A percentile compares a stretch with the other conserved stretches of the same genome.
Evolutionary conservation across 1,140 invertebrate genomes (phyloP).

Genomic region (Zaprionus ornatus): DNA sequence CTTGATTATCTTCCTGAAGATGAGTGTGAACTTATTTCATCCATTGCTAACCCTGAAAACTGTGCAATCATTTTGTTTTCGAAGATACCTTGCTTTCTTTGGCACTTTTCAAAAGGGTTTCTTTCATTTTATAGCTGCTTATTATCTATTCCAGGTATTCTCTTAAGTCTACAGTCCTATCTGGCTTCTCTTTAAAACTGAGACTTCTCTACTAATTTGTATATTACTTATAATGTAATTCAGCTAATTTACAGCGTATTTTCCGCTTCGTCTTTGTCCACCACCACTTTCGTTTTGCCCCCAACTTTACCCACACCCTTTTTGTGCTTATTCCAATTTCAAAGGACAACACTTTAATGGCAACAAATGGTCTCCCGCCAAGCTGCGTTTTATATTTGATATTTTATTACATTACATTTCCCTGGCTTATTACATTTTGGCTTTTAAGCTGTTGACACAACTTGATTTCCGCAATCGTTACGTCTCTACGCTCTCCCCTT

Average conservation of each 20-base stretch:
- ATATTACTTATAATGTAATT: not conserved
- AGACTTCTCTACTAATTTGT: not conserved
- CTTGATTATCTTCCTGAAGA: too few relatives aligned
- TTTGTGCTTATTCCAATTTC: slow-evolving; percentile 55
- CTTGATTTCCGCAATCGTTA: slow-evolving; percentile 72
- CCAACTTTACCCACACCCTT: not conserved
- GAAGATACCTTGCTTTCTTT: not conserved
- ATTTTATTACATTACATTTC: slow-evolving; percentile 83
- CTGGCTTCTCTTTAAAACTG: not conserved
- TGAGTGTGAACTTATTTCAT: too few relatives aligned
- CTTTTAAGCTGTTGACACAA: slow-evolving; percentile 82
- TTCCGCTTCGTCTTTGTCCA: not conserved
- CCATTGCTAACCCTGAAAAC: not conserved
- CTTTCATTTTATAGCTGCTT: not conserved
- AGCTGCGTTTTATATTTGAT: slow-evolving; percentile 73
- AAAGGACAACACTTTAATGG: slow-evolving; percentile 76
- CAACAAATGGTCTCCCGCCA: slow-evolving; percentile 67
- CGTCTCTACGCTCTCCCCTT: not conserved
- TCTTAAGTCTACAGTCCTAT: too few relatives aligned
- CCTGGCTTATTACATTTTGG: slow-evolving; percentile 82
- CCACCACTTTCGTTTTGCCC: not conserved
- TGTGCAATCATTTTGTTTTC: not conserved
- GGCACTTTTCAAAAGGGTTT: not conserved
- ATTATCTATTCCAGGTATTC: too few relatives aligned
- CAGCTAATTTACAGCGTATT: not conserved